Evolutionary conservation across 1,140 invertebrate species (phyloP).

Genomic region (Mactra quadrangularis): DNA sequence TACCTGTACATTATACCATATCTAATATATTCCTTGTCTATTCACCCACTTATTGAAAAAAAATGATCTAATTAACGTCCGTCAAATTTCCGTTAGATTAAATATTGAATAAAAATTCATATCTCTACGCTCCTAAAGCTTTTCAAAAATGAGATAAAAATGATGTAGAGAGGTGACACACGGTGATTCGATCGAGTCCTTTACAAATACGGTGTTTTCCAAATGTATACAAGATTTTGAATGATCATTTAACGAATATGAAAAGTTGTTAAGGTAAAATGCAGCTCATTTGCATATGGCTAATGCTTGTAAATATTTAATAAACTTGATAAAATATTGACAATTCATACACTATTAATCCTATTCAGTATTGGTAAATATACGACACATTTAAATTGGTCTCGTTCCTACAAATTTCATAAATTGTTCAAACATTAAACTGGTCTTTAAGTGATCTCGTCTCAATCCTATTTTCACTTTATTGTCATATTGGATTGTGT

Average conservation of each 20-base stretch:
- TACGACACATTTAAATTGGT: constrained; percentile 10
- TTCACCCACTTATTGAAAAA: no score
- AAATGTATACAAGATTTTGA: no score
- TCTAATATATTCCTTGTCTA: neutral
- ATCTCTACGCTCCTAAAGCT: no score
- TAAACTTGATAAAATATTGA: constrained; percentile 44
- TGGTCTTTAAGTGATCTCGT: constrained; percentile 40
- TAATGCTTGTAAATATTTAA: constrained; percentile 41
- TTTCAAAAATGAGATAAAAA: no score
- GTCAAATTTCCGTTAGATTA: no score
- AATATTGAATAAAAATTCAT: no score
- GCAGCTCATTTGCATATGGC: constrained; percentile 37
- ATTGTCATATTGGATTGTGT: constrained; percentile 26
- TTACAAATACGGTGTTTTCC: no score
- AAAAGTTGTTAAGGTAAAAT: no score
- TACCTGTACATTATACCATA: constrained; percentile 25
- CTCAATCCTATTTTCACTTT: constrained; percentile 37
- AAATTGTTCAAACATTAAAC: constrained; percentile 51
- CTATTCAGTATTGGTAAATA: constrained; percentile 28
- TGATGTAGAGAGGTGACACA: no score
- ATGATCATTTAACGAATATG: no score
- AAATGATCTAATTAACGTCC: no score
- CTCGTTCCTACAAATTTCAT: neutral
- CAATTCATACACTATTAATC: constrained; percentile 31
- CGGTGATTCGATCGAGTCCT: no score